Conservation (phyloP, 2,797 vertebrate genomes). For the Onychomys leucogaster region DNA sequence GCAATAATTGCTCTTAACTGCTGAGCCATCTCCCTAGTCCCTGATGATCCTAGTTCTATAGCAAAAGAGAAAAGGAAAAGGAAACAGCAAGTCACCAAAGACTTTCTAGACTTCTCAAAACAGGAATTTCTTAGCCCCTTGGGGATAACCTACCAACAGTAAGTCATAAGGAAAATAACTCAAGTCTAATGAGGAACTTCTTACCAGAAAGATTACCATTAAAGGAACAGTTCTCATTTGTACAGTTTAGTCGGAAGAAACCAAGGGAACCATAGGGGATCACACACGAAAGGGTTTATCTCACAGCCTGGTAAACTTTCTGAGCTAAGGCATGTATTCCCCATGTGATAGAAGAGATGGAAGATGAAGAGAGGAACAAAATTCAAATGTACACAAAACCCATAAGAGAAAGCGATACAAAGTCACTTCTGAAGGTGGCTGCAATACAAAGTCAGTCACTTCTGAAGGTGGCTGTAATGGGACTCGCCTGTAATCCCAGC, state of each 20-base stretch:
- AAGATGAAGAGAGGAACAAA: neutral
- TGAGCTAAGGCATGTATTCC: neutral
- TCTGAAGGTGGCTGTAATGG: neutral
- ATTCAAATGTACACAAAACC: neutral
- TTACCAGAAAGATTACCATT: conserved; percentile 40
- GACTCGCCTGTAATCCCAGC: neutral
- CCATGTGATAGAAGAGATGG: neutral
- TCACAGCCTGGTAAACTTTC: neutral
- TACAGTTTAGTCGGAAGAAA: conserved; percentile 5
- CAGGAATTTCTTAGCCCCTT: conserved; percentile 66
- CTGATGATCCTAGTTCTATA: neutral
- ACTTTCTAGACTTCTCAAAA: conserved; percentile 64
- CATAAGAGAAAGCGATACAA: neutral
- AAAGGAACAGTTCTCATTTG: conserved; percentile 34
- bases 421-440: too few relatives aligned
- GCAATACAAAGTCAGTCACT: too few relatives aligned
- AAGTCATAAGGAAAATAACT: conserved; percentile 60
- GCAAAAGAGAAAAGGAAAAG: conserved; percentile 52
- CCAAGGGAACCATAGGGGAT: neutral
- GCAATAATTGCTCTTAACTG: neutral
- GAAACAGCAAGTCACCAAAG: conserved; percentile 63
- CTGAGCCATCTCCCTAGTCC: neutral
- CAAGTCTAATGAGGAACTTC: conserved; percentile 59
- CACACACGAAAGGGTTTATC: neutral
- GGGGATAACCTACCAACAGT: conserved; percentile 68